Percentiles rank a stretch among this genome's conserved stretches.
Evolutionary conservation across 2,113 vertebrate genomes (phyloP).

Genomic region (Saimiri boliviensis): DNA sequence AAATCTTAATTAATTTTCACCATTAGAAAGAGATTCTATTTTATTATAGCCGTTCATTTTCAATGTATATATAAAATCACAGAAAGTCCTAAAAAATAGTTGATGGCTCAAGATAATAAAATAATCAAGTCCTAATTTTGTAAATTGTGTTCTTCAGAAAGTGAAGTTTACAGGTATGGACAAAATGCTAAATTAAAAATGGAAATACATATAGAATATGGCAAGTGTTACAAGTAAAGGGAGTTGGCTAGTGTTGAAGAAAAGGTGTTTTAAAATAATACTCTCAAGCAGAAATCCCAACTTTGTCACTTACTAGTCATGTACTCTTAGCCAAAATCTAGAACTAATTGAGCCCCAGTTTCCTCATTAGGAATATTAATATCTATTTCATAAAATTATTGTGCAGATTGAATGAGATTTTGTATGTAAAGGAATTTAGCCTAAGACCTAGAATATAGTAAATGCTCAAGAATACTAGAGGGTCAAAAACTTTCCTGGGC

Average conservation of each 20-base stretch:
- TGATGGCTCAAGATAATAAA: not conserved
- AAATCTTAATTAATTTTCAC: not conserved
- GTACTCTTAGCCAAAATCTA: not conserved
- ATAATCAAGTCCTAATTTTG: not conserved
- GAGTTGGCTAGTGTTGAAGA: not conserved
- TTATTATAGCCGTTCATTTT: not conserved
- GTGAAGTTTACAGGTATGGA: not conserved
- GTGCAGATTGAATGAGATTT: not conserved
- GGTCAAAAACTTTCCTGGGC: not conserved
- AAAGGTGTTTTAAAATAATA: not conserved
- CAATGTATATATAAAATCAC: not conserved
- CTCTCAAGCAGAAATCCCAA: not conserved
- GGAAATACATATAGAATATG: not conserved
- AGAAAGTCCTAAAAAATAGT: not conserved
- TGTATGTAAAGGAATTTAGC: not conserved
- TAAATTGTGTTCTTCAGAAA: not conserved
- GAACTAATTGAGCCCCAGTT: not conserved
- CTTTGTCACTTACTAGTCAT: not conserved
- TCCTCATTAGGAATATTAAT: not conserved
- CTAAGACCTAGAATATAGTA: not conserved
- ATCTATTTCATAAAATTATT: not conserved
- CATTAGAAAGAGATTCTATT: not conserved
- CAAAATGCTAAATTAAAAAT: not conserved
- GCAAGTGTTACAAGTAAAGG: not conserved
- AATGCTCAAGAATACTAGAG: not conserved